phyloP scores from a whole-genome alignment of 2,113 vertebrate species.

The Mugil cephalus region DNA sequence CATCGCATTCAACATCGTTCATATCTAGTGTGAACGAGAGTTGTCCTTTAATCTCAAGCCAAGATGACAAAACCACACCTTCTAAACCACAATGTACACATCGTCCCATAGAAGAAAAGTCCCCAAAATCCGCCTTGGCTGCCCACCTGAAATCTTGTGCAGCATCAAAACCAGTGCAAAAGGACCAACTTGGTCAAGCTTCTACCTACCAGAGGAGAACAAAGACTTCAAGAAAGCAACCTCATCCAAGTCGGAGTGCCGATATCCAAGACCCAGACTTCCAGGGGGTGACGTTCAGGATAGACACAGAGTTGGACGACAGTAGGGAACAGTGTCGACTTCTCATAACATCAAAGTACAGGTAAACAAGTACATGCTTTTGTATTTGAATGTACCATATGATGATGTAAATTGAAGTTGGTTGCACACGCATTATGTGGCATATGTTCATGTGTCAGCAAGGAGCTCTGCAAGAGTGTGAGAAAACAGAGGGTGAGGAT shows the following conservation, averaged over 20 bases:
- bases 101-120: not conserved
- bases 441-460: constrained; percentile 53
- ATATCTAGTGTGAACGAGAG: not conserved
- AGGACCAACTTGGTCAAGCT: not conserved
- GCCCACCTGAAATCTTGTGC: not conserved
- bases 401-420: not conserved
- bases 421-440: not conserved
- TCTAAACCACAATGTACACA: not conserved
- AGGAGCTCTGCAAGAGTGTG: constrained; percentile 59
- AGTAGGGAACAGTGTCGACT: constrained; percentile 81
- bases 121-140: not conserved
- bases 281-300: constrained; percentile 87
- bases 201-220: constrained; percentile 16
- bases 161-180: constrained; percentile 10
- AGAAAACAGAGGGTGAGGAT: constrained; percentile 62
- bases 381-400: not conserved
- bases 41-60: not conserved
- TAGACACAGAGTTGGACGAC: constrained; percentile 79
- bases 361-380: constrained; percentile 73
- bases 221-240: constrained; percentile 86
- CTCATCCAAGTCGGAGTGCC: constrained; percentile 79
- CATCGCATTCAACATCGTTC: constrained; percentile 7
- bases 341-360: constrained; percentile 86
- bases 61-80: not conserved
- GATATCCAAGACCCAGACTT: constrained; percentile 85